Conservation (phyloP, 2,888 invertebrate genomes). For the Dugesia japonica region DNA sequence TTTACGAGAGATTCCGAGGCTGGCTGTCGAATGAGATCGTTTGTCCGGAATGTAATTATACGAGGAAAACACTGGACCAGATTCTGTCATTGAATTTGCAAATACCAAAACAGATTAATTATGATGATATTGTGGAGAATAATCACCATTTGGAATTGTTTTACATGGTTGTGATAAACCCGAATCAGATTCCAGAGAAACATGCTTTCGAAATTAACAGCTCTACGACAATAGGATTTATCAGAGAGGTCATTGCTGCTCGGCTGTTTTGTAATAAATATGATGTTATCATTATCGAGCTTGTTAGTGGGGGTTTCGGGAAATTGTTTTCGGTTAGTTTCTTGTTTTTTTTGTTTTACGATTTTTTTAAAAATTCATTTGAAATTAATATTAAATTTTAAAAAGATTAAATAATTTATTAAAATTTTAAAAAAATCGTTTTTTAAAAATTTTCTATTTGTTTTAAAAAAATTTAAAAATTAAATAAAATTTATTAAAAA, state of each 20-base stretch:
- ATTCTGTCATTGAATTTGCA: slow-evolving; percentile 1
- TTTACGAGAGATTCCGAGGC: neutral
- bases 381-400: no score
- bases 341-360: no score
- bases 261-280: neutral
- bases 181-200: neutral
- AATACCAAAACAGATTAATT: neutral
- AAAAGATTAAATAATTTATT: no score
- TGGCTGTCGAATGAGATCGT: slow-evolving; percentile 8
- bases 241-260: neutral
- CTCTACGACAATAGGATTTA: neutral
- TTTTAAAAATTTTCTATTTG: no score
- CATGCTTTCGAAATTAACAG: neutral
- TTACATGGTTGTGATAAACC: neutral
- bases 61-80: neutral
- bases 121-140: neutral
- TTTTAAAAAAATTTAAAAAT: no score
- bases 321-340: neutral
- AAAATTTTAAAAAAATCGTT: no score
- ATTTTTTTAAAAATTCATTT: no score
- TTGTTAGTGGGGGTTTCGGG: neutral
- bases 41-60: neutral
- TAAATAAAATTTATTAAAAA: no score
- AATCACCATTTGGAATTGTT: neutral
- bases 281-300: neutral